phyloP scores from a whole-genome alignment of 2,113 vertebrate species.

The Nicator chloris region DNA sequence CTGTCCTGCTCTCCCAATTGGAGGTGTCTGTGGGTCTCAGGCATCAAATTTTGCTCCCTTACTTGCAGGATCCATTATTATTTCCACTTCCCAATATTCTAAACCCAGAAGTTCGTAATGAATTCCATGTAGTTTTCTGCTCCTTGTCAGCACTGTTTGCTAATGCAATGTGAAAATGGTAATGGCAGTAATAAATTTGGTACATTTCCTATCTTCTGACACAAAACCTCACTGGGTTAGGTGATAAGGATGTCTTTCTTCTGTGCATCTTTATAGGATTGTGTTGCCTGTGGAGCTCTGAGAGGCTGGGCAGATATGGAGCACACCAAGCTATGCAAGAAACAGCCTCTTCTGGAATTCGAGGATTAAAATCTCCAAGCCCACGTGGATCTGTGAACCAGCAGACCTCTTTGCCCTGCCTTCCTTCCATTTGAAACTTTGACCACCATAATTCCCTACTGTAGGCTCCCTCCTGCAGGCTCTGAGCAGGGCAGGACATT shows the following conservation, averaged over 20 bases:
- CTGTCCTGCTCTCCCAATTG: not conserved
- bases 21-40: not conserved
- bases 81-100: not conserved
- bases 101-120: not conserved
- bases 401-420: not conserved
- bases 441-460: not conserved
- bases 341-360: not conserved
- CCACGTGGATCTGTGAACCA: not conserved
- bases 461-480: not conserved
- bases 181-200: constrained; percentile 8
- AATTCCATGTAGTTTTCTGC: not conserved
- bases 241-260: not conserved
- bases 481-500: not conserved
- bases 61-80: not conserved
- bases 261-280: not conserved
- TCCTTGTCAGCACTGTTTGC: not conserved
- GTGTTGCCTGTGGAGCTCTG: not conserved
- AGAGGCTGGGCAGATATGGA: not conserved
- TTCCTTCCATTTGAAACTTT: not conserved
- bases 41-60: not conserved
- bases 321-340: not conserved
- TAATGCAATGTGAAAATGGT: constrained; percentile 30
- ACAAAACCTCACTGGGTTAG: not conserved
- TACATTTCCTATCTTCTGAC: not conserved
- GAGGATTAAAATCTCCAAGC: not conserved